Evolutionary conservation across 2,113 vertebrate genomes (phyloP).

Genomic region (Salvator merianae): DNA sequence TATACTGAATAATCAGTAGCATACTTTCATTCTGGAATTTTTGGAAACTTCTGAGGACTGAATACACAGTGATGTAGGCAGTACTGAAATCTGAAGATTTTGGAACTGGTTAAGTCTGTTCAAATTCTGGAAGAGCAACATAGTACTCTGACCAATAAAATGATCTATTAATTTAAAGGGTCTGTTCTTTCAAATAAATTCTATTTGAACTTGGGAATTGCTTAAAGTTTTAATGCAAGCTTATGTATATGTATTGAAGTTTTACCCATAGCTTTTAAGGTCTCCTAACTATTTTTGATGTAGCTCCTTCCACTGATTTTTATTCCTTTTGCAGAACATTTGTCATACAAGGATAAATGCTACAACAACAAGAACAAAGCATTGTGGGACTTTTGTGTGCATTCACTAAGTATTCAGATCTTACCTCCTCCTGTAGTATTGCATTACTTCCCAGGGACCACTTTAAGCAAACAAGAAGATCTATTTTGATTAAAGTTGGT

Average conservation of each 20-base stretch:
- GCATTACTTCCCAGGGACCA: neutral
- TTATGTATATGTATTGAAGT: neutral
- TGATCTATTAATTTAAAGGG: too few species aligned
- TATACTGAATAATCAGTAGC: too few species aligned
- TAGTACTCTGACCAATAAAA: too few species aligned
- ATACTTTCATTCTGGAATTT: too few species aligned
- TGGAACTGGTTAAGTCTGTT: too few species aligned
- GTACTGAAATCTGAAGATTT: too few species aligned
- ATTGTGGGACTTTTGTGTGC: neutral
- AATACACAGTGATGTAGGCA: too few species aligned
- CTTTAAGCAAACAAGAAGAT: conserved; percentile 9
- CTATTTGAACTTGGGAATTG: too few species aligned
- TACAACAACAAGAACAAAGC: neutral
- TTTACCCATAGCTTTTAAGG: neutral
- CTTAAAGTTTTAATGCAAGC: neutral
- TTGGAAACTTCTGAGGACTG: too few species aligned
- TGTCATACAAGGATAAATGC: neutral
- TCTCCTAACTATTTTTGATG: neutral
- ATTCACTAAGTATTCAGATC: conserved; percentile 12
- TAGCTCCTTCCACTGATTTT: neutral
- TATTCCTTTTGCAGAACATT: neutral
- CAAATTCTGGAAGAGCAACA: too few species aligned
- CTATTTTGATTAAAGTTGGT: conserved; percentile 15
- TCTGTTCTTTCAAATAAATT: too few species aligned
- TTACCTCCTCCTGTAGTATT: conserved; percentile 13